Base-by-base conservation (phyloP, 2,888 invertebrate species). In the Cryptocephalus primarius region DNA sequence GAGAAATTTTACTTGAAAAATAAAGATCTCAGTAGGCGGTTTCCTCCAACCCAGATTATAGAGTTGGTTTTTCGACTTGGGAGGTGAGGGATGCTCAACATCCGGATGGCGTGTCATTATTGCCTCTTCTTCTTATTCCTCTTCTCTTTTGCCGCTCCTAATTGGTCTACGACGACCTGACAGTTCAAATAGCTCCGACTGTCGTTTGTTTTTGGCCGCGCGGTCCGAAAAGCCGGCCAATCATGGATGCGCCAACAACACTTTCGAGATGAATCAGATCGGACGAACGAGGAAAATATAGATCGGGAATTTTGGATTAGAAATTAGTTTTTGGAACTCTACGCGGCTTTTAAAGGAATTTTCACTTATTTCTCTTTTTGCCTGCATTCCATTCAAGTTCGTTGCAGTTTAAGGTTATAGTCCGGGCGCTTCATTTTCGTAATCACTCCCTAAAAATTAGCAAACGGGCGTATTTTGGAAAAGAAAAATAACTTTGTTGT, bases 121-220 rank as follows among this genome's bases (percentile, higher is more conserved):
- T 22, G 22, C 22, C 22, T 22, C 22, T 22, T 22, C 22, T 22
- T 22, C 22, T 22, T 22, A 22, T 22, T 22, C 22, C 22, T 22
- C 22, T 22, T 22, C 22, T 22, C 22, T 22, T 22, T 22, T 22
- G 22, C 22, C 22, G 22, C 59, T 58, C 61, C 65, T 64, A 66
- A 66, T 66, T 65, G 64, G 63, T 62, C 63, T 59, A 55, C 59
- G 58, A 59, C 59, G 49, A 50, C 55, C 58, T 59, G 62, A 61
- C 61, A 58, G 59, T 58, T 61, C 58, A 55, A 58, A 55, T 58
- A 58, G 51, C 46, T 50, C 42, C 43, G 42, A 50, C 41, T 36
- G 45, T 43, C 56, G 58, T 60, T 60, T 60, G 58, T 60, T 60
- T 60, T 44, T 43, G 43, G 34, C 40, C 46, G 39, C 46, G 48